phyloP scores from a whole-genome alignment of 2,113 vertebrate genomes.

The Pavo muticus region DNA sequence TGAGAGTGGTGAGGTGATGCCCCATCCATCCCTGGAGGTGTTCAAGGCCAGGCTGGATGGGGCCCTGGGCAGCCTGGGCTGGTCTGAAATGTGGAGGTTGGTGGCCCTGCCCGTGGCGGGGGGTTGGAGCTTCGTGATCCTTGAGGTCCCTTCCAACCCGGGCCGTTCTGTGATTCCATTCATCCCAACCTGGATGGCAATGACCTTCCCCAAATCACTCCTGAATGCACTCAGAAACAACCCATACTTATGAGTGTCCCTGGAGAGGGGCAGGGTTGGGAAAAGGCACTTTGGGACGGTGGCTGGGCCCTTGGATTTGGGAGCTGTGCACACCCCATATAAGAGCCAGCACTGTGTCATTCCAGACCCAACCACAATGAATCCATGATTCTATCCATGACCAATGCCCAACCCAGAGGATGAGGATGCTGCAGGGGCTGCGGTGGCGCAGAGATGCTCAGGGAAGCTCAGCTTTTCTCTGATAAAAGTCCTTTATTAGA shows the following conservation, averaged over 20 bases:
- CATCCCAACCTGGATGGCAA: not conserved
- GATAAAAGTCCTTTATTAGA: slow-evolving; percentile 86
- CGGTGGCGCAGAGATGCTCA: not conserved
- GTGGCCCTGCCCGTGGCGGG: too few relatives aligned
- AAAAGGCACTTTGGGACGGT: not conserved
- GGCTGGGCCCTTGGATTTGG: not conserved
- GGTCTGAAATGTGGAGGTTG: too few relatives aligned
- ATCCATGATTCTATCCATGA: too few relatives aligned
- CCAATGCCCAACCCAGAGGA: too few relatives aligned
- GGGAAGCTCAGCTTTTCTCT: slow-evolving; percentile 39
- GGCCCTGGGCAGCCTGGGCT: too few relatives aligned
- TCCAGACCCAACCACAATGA: not conserved
- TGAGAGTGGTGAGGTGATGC: too few relatives aligned
- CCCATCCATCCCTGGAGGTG: too few relatives aligned
- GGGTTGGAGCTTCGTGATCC: too few relatives aligned
- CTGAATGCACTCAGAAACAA: too few relatives aligned
- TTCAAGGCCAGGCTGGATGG: too few relatives aligned
- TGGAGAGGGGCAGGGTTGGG: not conserved
- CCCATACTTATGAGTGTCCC: not conserved
- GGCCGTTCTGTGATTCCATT: not conserved
- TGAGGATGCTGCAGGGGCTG: not conserved
- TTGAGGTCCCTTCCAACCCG: too few relatives aligned
- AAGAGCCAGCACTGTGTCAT: not conserved
- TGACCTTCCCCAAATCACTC: not conserved
- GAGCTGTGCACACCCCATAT: not conserved